Evolutionary conservation across 2,888 invertebrate species (phyloP).

Genomic region (Shargacucullia verbasci): DNA sequence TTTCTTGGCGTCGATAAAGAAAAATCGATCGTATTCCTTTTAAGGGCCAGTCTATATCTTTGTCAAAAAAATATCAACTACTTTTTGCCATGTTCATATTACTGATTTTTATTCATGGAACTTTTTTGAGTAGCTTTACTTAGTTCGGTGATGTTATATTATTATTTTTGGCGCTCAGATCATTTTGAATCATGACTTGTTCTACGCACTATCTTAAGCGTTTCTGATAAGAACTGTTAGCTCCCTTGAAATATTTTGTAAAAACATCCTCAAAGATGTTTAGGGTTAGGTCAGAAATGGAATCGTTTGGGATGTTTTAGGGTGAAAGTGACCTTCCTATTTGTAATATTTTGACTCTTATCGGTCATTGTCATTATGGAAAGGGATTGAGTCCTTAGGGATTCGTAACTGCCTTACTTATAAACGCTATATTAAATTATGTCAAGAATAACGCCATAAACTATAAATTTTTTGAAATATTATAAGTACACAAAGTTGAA

Average conservation of each 20-base stretch:
- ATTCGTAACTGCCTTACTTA: too few relatives aligned
- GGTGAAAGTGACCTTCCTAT: constrained; percentile 6
- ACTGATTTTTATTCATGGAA: constrained; percentile 4
- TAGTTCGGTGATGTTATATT: not conserved
- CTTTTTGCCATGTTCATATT: constrained; percentile 9
- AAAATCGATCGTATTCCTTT: constrained; percentile 51
- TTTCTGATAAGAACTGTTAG: constrained; percentile 12
- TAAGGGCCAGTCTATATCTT: constrained; percentile 31
- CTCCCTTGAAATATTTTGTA: constrained; percentile 12
- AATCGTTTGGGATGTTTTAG: constrained; percentile 14
- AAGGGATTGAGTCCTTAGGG: constrained; percentile 2
- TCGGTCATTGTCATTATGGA: constrained; percentile 27
- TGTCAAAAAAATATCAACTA: constrained; percentile 34
- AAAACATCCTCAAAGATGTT: constrained; percentile 13
- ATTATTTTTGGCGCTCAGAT: not conserved
- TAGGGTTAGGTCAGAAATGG: constrained; percentile 18
- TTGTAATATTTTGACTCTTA: constrained; percentile 25
- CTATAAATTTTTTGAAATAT: too few relatives aligned
- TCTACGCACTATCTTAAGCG: constrained; percentile 2
- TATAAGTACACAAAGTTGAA: too few relatives aligned
- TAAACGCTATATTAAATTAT: too few relatives aligned
- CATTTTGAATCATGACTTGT: not conserved
- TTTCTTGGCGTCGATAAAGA: constrained; percentile 49
- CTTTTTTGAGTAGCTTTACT: constrained; percentile 3
- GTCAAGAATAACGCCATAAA: too few relatives aligned